Percentiles rank a stretch among this genome's conserved stretches.
phyloP scores from a whole-genome alignment of 2,113 vertebrate species.

The Buteo buteo region DNA sequence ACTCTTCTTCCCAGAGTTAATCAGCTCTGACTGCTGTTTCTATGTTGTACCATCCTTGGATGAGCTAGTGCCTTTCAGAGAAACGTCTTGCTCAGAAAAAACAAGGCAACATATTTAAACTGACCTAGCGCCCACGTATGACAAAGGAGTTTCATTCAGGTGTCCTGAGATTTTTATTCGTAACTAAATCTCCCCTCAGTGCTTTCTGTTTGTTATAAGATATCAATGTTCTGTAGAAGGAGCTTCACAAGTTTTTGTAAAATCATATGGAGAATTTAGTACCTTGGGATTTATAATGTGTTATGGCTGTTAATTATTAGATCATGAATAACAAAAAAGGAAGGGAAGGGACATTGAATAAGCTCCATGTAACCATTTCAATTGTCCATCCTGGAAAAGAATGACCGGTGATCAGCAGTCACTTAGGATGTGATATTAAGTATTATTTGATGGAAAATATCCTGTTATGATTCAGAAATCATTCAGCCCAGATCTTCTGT shows the following conservation, averaged over 20 bases:
- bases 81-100: background rate
- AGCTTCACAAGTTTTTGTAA: background rate
- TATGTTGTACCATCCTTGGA: background rate
- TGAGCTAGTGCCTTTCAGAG: background rate
- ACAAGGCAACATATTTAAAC: background rate
- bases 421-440: background rate
- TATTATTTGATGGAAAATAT: background rate
- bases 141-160: background rate
- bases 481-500: background rate
- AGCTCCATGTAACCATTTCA: background rate
- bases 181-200: background rate
- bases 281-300: background rate
- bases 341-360: background rate
- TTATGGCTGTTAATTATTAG: background rate
- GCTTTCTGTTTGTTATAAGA: background rate
- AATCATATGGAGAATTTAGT: background rate
- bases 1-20: background rate
- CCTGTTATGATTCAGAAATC: background rate
- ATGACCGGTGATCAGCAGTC: background rate
- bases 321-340: background rate
- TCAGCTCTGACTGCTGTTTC: background rate
- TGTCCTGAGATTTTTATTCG: background rate
- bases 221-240: background rate
- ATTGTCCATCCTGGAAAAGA: background rate
- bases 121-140: background rate